phyloP scores from a whole-genome alignment of 2,113 vertebrate genomes.

The Grammomys dolichurus region DNA sequence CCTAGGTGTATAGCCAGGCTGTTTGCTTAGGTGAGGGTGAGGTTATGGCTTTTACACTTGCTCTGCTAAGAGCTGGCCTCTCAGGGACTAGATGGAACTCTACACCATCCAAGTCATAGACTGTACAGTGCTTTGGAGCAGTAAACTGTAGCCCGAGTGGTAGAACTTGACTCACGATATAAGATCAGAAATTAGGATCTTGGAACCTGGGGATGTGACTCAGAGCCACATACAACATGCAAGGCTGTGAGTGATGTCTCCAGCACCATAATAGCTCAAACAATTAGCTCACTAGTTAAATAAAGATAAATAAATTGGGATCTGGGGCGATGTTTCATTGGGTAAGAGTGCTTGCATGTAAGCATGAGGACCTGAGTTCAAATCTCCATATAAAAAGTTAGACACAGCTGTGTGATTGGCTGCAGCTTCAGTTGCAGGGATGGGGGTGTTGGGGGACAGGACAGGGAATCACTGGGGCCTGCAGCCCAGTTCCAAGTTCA shows the following conservation, averaged over 20 bases:
- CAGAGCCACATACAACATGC: not conserved
- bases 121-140: not conserved
- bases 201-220: not conserved
- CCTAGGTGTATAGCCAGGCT: not conserved
- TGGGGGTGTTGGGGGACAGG: fast-evolving
- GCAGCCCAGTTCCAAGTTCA: not conserved
- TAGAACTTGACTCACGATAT: not conserved
- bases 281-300: not conserved
- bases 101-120: not conserved
- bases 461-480: not conserved
- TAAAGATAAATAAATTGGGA: not conserved
- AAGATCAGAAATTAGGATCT: not conserved
- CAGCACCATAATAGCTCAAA: not conserved
- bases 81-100: not conserved
- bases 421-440: not conserved
- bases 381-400: not conserved
- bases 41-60: not conserved
- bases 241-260: not conserved
- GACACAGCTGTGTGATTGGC: not conserved
- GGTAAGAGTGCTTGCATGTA: not conserved
- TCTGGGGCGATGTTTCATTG: not conserved
- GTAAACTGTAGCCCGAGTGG: not conserved
- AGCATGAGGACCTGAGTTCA: not conserved
- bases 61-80: not conserved
- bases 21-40: not conserved